These are phyloP conservation scores for Bombus confusus DNA, from an alignment of 1,140 invertebrate genomes.

Conservation along the genomic window DNA sequence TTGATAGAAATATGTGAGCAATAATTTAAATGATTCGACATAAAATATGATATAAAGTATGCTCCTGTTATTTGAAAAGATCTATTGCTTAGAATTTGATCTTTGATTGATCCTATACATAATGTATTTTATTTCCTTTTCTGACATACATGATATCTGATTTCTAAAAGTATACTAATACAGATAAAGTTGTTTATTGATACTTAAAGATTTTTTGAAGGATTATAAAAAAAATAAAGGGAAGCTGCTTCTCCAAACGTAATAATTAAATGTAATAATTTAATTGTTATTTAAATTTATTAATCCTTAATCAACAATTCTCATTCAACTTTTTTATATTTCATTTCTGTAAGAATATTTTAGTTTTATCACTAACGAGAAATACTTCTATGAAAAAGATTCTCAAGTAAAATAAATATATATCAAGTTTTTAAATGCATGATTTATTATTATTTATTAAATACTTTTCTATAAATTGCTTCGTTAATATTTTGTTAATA, in stretches of 20 bases:
- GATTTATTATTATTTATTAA: neutral
- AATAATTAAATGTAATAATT: too few species aligned
- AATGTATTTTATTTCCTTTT: neutral
- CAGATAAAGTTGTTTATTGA: neutral
- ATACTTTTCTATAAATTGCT: neutral
- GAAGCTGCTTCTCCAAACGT: too few species aligned
- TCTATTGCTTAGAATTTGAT: neutral
- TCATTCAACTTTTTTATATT: too few species aligned
- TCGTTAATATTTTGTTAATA: neutral
- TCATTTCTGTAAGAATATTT: too few species aligned
- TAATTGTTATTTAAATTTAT: too few species aligned
- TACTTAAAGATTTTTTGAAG: neutral
- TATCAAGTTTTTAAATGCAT: neutral
- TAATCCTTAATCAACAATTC: too few species aligned
- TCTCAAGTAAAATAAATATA: too few species aligned
- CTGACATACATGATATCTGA: too few species aligned
- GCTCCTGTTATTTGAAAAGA: neutral
- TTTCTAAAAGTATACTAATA: neutral
- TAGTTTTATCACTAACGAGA: too few species aligned
- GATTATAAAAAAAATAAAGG: neutral
- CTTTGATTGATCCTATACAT: neutral
- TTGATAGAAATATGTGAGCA: neutral
- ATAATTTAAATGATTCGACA: neutral
- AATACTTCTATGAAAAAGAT: too few species aligned
- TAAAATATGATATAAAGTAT: neutral